Evolutionary conservation across 2,113 vertebrate genomes (phyloP), one percentile per base, ranked within the genome.

Genomic region (Condylura cristata): DNA sequence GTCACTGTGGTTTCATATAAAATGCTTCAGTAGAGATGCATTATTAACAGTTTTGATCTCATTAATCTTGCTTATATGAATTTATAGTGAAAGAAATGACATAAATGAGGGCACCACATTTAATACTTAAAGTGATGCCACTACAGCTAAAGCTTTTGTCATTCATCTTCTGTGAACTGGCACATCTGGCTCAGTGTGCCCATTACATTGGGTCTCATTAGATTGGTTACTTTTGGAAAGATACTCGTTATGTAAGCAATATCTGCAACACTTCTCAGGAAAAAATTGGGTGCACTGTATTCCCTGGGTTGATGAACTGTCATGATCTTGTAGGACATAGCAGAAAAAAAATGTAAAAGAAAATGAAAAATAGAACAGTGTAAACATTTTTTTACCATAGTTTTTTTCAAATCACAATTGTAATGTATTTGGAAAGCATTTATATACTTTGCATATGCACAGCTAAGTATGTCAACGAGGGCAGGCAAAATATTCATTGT

Each of bases 191-290:
- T 56, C 4, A 0, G 11, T 74, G 39, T 7, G 30, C 11, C 34
- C 7, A 63, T 48, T 46, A n/a, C 28, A 71, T 2, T 71, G 74
- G 46, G 32, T 80, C 80, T 96, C 90, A 87, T 61, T 66, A 61
- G 70, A 26, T 56, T 96, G 83, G 72, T 60, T 26, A 11, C n/a
- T 75, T 78, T 85, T 76, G 71, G 34, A 89, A 95, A 88, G 44
- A 81, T n/a, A 37, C 3, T 0, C 46, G 18, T 72, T 22, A 74
- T 39, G 78, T 30, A 89, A 83, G 74, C 10, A 51, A 16, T 72
- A 51, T 81, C 74, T 82, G n/a, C 4, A 88, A 72, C 14, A 78
- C 28, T 90, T 72, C 37, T 48, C 74, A 86, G 63, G 66, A 76
- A 89, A 90, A 87, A 44, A 39, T 26, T 48, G 28, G 5, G 81